phyloP scores from a whole-genome alignment of 2,113 vertebrate genomes.

The Catharus minimus region DNA sequence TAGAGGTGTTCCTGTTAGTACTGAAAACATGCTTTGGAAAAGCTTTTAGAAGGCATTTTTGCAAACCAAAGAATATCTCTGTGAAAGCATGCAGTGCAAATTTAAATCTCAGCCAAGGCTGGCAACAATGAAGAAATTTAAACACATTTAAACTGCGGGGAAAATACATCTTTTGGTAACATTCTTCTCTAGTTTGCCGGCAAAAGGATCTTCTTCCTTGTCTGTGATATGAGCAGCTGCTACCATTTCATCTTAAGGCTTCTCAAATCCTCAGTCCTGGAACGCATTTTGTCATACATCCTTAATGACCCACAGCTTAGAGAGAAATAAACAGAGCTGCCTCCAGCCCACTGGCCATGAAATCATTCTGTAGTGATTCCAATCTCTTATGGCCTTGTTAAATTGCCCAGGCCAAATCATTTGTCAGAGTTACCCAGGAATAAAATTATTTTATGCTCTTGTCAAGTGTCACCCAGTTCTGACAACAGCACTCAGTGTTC shows the following conservation, averaged over 20 bases:
- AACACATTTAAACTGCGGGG: background rate
- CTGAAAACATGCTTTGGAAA: background rate
- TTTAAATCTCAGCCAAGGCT: slow-evolving; percentile 6
- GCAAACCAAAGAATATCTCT: background rate
- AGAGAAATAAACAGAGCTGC: background rate
- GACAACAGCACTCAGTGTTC: background rate
- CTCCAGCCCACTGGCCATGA: slow-evolving; percentile 34
- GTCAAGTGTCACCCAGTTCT: background rate
- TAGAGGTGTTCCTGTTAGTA: background rate
- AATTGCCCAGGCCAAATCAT: slow-evolving; percentile 29
- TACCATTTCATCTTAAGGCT: background rate
- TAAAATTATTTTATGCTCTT: slow-evolving; percentile 35
- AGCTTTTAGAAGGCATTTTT: slow-evolving; percentile 3
- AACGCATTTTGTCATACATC: slow-evolving; percentile 23
- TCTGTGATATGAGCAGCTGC: slow-evolving; percentile 8
- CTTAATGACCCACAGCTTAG: slow-evolving; percentile 18
- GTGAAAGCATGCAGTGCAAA: background rate
- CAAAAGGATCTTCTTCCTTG: background rate
- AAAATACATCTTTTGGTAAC: background rate
- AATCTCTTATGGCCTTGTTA: slow-evolving; percentile 35
- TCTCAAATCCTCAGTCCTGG: slow-evolving; percentile 15
- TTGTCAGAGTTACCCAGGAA: slow-evolving; percentile 20
- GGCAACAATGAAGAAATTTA: background rate
- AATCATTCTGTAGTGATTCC: slow-evolving; percentile 33
- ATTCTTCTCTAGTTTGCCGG: background rate